Evolutionary conservation across 2,797 vertebrate species (phyloP).

Genomic region (Cynopterus sphinx): DNA sequence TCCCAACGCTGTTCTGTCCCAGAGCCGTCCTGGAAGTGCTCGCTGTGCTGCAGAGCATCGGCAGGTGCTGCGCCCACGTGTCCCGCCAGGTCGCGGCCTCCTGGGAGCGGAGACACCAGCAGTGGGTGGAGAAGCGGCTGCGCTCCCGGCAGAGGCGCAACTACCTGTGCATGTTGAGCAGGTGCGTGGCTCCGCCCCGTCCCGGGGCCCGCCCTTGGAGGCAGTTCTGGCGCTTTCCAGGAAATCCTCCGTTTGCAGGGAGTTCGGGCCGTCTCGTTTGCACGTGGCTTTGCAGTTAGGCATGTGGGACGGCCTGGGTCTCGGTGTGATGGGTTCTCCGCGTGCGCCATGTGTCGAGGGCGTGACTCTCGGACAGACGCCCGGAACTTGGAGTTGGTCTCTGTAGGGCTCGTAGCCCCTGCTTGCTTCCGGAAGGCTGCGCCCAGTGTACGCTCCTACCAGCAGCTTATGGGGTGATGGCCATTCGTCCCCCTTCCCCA

Average conservation of each 20-base stretch:
- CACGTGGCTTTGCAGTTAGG: neutral
- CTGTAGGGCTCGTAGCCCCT: rapidly evolving
- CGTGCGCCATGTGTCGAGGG: rapidly evolving
- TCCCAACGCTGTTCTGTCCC: conserved; percentile 82
- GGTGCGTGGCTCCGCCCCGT: conserved; percentile 67
- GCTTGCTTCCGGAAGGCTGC: neutral
- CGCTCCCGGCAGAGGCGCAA: conserved; percentile 87
- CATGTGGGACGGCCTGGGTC: neutral
- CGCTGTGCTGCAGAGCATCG: conserved; percentile 79
- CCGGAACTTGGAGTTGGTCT: neutral
- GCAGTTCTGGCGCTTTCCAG: rapidly evolving
- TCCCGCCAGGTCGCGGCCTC: conserved; percentile 80
- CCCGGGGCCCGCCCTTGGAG: too few relatives aligned
- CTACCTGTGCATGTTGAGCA: conserved; percentile 82
- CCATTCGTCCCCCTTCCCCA: rapidly evolving
- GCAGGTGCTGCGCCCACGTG: conserved; percentile 73
- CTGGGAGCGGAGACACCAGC: conserved; percentile 63
- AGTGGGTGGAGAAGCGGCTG: conserved; percentile 81
- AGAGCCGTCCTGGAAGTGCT: conserved; percentile 79
- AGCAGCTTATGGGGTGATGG: rapidly evolving
- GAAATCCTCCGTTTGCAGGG: neutral
- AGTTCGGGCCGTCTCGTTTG: rapidly evolving
- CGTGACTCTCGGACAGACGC: neutral
- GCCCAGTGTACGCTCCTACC: rapidly evolving
- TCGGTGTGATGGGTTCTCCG: rapidly evolving